Conservation (phyloP, 2,113 vertebrate species). For the Nothocercus nigrocapillus region DNA sequence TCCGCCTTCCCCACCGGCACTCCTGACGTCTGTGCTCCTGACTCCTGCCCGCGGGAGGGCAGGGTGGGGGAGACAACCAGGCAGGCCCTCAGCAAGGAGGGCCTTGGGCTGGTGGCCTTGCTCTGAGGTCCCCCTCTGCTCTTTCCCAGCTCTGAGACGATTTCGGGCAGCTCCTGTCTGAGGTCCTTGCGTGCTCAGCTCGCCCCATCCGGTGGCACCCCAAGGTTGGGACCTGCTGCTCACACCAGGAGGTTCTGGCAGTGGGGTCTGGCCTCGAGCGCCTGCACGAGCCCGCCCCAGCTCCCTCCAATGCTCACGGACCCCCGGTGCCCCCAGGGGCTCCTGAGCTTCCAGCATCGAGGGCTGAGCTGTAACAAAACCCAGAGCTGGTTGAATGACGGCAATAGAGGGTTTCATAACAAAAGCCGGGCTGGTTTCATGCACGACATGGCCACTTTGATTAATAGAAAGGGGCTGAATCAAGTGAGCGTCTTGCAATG, state of each 20-base stretch:
- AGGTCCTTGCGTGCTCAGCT: background rate
- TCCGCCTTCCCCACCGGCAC: background rate
- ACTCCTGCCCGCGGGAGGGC: background rate
- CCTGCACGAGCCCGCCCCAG: fast-evolving
- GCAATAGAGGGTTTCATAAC: background rate
- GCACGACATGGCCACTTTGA: background rate
- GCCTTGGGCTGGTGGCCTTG: background rate
- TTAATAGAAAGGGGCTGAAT: background rate
- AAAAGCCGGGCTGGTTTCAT: background rate
- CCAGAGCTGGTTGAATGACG: fast-evolving
- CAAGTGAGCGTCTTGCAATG: background rate
- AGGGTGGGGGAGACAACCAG: fast-evolving
- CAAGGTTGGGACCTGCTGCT: fast-evolving
- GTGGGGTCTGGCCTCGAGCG: fast-evolving
- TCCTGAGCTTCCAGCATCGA: fast-evolving
- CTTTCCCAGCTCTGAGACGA: background rate
- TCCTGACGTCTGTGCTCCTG: background rate
- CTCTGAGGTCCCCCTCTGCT: background rate
- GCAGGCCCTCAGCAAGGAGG: background rate
- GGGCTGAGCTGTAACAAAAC: background rate
- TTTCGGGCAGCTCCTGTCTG: too few species aligned
- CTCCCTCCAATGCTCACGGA: background rate
- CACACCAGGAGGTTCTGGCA: fast-evolving
- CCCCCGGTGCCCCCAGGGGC: fast-evolving
- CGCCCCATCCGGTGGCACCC: fast-evolving